phyloP scores from a whole-genome alignment of 2,113 vertebrate genomes.

The Triplophysa dalaica region DNA sequence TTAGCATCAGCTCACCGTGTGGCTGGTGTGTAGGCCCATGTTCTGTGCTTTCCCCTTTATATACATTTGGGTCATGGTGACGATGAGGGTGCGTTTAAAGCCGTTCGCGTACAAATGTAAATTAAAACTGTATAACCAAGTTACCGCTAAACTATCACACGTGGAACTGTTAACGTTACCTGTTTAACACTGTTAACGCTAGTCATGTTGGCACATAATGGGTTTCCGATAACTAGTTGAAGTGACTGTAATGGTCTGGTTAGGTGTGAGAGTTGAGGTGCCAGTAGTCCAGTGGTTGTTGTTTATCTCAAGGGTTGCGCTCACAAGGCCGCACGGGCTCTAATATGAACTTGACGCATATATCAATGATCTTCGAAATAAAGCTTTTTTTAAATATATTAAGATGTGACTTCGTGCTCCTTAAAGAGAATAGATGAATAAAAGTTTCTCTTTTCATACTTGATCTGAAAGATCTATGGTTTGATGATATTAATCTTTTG shows the following conservation, averaged over 20 bases:
- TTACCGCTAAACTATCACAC: too few species aligned
- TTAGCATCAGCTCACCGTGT: slow-evolving; percentile 28
- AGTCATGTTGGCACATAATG: not conserved
- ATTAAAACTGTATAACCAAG: not conserved
- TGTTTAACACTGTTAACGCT: not conserved
- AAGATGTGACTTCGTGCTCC: not conserved
- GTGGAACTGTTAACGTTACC: too few species aligned
- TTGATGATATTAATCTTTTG: not conserved
- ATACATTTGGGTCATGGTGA: not conserved
- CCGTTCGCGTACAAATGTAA: too few species aligned
- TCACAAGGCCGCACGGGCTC: not conserved
- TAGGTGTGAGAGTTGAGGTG: not conserved
- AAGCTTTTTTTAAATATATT: too few species aligned
- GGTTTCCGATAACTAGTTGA: not conserved
- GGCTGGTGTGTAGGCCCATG: slow-evolving; percentile 1
- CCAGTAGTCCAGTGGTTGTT: not conserved
- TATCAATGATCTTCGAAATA: too few species aligned
- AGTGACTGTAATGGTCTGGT: not conserved
- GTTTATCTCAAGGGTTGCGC: not conserved
- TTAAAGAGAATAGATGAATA: not conserved
- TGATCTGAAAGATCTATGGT: not conserved
- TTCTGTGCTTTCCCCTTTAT: not conserved
- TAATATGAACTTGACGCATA: not conserved
- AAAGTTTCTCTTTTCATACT: not conserved
- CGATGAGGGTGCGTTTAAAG: not conserved